Conservation (phyloP, 2,113 vertebrate genomes). For the Zeus faber region DNA sequence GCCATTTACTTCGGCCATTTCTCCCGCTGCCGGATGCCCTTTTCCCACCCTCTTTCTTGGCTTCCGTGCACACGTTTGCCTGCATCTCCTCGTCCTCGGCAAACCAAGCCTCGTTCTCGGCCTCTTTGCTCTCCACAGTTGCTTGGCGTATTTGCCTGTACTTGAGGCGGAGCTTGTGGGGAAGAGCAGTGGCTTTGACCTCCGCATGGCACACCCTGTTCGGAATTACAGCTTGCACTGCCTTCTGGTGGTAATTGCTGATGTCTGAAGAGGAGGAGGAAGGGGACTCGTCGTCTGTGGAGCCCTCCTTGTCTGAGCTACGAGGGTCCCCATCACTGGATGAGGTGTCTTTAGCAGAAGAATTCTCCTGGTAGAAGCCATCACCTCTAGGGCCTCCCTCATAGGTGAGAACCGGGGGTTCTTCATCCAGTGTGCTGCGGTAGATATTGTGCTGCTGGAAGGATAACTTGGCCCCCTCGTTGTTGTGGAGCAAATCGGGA, state of each 20-base stretch:
- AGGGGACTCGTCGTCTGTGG: slow-evolving; percentile 71
- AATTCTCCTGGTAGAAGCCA: slow-evolving; percentile 69
- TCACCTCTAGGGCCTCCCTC: slow-evolving; percentile 60
- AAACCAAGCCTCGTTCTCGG: slow-evolving; percentile 44
- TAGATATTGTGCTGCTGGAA: slow-evolving; percentile 68
- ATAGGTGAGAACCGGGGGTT: slow-evolving; percentile 72
- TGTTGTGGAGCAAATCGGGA: slow-evolving; percentile 67
- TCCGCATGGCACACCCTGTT: slow-evolving; percentile 53
- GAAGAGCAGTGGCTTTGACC: slow-evolving; percentile 74
- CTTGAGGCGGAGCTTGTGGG: slow-evolving; percentile 84
- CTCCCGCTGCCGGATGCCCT: slow-evolving; percentile 48
- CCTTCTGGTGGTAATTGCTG: slow-evolving; percentile 61
- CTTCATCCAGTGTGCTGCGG: slow-evolving; percentile 69
- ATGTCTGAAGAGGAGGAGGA: slow-evolving; percentile 69
- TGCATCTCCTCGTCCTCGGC: slow-evolving; percentile 18
- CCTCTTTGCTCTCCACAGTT: slow-evolving; percentile 52
- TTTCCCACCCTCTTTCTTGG: slow-evolving; percentile 54
- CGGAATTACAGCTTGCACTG: neutral
- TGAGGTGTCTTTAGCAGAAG: slow-evolving; percentile 69
- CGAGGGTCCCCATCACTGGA: slow-evolving; percentile 73
- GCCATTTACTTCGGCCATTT: slow-evolving; percentile 57
- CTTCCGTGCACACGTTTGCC: slow-evolving; percentile 35
- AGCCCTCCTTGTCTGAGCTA: slow-evolving; percentile 77
- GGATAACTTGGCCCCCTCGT: slow-evolving; percentile 58
- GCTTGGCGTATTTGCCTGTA: slow-evolving; percentile 55